Evolutionary conservation across 2,797 vertebrate genomes (phyloP), one percentile per base, ranked within the genome.

Genomic region (Falco novaeseelandiae): DNA sequence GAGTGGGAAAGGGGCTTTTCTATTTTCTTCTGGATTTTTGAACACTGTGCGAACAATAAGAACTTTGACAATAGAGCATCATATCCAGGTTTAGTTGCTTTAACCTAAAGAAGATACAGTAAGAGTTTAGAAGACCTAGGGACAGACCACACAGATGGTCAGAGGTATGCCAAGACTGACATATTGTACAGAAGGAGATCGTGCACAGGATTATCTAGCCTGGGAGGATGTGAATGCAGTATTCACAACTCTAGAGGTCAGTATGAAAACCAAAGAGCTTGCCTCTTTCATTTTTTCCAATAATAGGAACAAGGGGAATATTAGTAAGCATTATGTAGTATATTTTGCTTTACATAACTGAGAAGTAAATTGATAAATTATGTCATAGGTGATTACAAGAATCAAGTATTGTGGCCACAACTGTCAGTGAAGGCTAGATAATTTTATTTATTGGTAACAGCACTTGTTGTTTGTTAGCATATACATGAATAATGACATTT

Each of bases 161-260:
- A 90, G 63, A 89, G 46, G 34, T 71, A 94, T 61, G 65, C 77
- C 72, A 90, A 78, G 72, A 83, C 69, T 76, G 76, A 86, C 58
- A 72, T 71, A 93, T 15, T 88, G 77, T 71, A 91, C 32, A 86
- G 83, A 91, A 89, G 72, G 61, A 93, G 77, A 87, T 40, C 79
- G 40, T 78, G 49, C 73, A 82, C 58, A 58, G 86, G 92, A 90
- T 94, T 92, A 90, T 88, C 73, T 57, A 88, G 57, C 46, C 58
- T 65, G n/a, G 90, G 34, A 90, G 77, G 86, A 88, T 88, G 49
- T 61, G n/a, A 93, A 83, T 79, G 36, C 88, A 94, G 78, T 77
- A 94, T 54, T 93, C 62, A 73, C 72, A 90, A 12, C 40, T 83
- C 42, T n/a, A 51, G 80, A 90, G 62, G 34, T 94, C 88, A 90